These are phyloP conservation scores for Lophotriccus pileatus DNA, from an alignment of 2,797 vertebrate genomes.

Conservation along the genomic window DNA sequence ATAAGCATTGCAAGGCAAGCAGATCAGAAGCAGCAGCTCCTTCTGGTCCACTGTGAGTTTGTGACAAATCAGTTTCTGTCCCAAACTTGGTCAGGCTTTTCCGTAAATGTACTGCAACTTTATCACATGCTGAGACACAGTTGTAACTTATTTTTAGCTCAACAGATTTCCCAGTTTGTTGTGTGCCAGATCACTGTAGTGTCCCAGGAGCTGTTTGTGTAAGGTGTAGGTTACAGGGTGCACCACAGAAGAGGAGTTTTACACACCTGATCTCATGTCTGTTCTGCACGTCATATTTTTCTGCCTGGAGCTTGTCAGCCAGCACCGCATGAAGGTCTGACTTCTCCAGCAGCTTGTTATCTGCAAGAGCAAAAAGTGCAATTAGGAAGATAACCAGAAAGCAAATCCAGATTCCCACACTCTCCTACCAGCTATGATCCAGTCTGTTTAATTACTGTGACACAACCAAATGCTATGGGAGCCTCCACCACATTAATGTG, in stretches of 20 bases:
- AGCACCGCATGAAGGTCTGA: slow-evolving; percentile 91
- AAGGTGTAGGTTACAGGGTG: background rate
- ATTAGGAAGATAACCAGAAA: background rate
- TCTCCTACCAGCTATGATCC: background rate
- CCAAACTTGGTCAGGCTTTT: background rate
- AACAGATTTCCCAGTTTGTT: background rate
- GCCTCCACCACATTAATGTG: background rate
- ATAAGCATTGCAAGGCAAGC: background rate
- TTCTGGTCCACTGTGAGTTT: background rate
- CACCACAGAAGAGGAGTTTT: background rate
- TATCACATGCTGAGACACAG: background rate
- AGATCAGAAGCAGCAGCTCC: background rate
- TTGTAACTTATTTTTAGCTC: background rate
- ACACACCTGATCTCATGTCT: slow-evolving; percentile 88
- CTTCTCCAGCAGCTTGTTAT: slow-evolving; percentile 93
- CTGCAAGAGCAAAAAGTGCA: slow-evolving; percentile 64
- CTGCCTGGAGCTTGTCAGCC: slow-evolving; percentile 89
- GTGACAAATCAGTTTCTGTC: background rate
- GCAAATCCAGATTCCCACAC: background rate
- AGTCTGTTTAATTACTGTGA: background rate
- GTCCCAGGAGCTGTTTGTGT: background rate
- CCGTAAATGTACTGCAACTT: background rate
- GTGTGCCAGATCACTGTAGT: background rate
- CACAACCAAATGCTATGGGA: background rate
- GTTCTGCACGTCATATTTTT: slow-evolving; percentile 89